A percentile compares a stretch with the other conserved stretches of the same genome.
These are phyloP conservation scores for Trematomus loennbergii DNA, from an alignment of 2,113 vertebrate genomes.

Conservation along the genomic window DNA sequence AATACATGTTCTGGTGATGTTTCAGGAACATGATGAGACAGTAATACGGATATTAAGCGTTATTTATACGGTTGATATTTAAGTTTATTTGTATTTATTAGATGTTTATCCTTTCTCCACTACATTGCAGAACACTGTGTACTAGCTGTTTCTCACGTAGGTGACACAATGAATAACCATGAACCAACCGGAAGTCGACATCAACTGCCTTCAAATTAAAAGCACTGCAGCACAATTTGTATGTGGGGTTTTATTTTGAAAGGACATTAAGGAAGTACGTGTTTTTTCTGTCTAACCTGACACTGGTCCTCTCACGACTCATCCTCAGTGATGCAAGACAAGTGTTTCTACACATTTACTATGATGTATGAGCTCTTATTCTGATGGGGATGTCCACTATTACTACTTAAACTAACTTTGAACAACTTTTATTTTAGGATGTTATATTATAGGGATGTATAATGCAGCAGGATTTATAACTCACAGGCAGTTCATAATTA, in stretches of 20 bases:
- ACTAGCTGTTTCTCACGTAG: slow-evolving; percentile 70
- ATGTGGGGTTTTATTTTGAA: neutral
- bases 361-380: neutral
- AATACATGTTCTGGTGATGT: neutral
- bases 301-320: slow-evolving; percentile 42
- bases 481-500: no score
- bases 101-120: accelerated
- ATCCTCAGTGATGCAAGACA: slow-evolving; percentile 16
- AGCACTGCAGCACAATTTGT: accelerated
- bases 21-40: neutral
- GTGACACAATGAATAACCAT: neutral
- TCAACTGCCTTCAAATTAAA: slow-evolving; percentile 18
- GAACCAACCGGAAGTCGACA: neutral
- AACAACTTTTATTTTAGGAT: neutral
- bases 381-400: neutral
- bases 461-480: neutral
- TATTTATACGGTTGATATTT: neutral
- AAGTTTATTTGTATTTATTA: neutral
- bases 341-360: neutral
- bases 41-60: neutral
- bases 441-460: no score
- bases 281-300: accelerated
- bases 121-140: neutral
- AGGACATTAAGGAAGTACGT: accelerated
- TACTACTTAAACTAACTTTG: neutral